Evolutionary conservation across 2,888 invertebrate genomes (phyloP).

Genomic region (Amaurobius ferox): DNA sequence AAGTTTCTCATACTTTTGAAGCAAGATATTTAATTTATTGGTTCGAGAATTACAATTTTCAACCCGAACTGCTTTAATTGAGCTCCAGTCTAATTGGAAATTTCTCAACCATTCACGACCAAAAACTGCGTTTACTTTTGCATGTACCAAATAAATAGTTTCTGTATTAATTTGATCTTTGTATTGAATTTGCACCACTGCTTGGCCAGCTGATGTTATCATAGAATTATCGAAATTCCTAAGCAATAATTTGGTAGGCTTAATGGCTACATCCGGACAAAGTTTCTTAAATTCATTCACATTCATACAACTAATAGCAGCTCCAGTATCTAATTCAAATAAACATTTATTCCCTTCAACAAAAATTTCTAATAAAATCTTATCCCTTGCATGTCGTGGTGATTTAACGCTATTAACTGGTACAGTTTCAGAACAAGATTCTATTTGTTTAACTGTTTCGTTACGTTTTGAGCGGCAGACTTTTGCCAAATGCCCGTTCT

Average conservation of each 20-base stretch:
- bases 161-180: constrained; percentile 47
- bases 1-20: constrained; percentile 33
- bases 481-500: constrained; percentile 53
- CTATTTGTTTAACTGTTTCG: constrained; percentile 54
- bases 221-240: constrained; percentile 40
- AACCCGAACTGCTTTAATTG: constrained; percentile 36
- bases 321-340: too few species aligned
- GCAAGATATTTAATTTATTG: constrained; percentile 31
- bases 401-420: too few species aligned
- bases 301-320: too few species aligned
- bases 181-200: constrained; percentile 41
- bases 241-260: constrained; percentile 41
- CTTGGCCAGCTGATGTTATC: constrained; percentile 35
- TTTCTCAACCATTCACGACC: constrained; percentile 42
- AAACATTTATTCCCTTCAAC: too few species aligned
- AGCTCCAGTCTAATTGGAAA: constrained; percentile 35
- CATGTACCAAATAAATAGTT: constrained; percentile 44
- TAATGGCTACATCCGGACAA: too few species aligned
- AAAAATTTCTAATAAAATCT: too few species aligned
- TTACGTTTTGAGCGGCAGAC: constrained; percentile 52
- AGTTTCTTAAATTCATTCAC: too few species aligned
- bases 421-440: too few species aligned
- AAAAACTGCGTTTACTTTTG: constrained; percentile 45
- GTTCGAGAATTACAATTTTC: constrained; percentile 25
- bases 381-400: too few species aligned